Base-by-base conservation (phyloP, 1,140 invertebrate genomes). In the Hypothenemus hampei region DNA sequence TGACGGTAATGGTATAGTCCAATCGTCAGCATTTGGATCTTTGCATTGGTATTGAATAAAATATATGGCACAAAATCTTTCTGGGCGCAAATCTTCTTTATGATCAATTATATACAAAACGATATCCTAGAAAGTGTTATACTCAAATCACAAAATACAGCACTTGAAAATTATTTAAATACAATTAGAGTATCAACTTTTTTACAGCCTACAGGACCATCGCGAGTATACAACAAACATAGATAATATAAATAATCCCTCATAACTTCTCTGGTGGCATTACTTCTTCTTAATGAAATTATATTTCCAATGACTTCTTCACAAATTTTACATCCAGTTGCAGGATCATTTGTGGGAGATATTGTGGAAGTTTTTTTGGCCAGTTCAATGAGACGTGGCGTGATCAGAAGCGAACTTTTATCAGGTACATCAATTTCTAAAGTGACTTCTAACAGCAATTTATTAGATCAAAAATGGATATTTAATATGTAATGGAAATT, bases 91-190 rank as follows among this genome's bases (percentile, higher is more conserved):
- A 49, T 68, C 51, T 51, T 45, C 29, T 43, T 50, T 57, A 23
- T 65, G 61, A 44, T 68, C 65, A 11, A 67, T 61, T 23, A 68
- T 67, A 54, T 57, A 68, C 11, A 62, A 37, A 8, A 57, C 33
- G 11, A 56, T 52, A 35, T 64, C 62, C 62, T 64, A n/a, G n/a
- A n/a, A n/a, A n/a, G n/a, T n/a, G n/a, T n/a, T n/a, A n/a, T n/a
- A n/a, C n/a, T n/a, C n/a, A n/a, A n/a, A n/a, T n/a, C n/a, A n/a
- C n/a, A n/a, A n/a, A n/a, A n/a, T n/a, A n/a, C n/a, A n/a, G n/a
- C n/a, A n/a, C n/a, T n/a, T n/a, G n/a, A n/a, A n/a, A n/a, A n/a
- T n/a, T n/a, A n/a, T n/a, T n/a, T n/a, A n/a, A n/a, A n/a, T n/a
- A n/a, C n/a, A n/a, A n/a, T n/a, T 49, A 58, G 54, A 20, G 58